phyloP scores from a whole-genome alignment of 2,113 vertebrate genomes.

The Plotosus lineatus region DNA sequence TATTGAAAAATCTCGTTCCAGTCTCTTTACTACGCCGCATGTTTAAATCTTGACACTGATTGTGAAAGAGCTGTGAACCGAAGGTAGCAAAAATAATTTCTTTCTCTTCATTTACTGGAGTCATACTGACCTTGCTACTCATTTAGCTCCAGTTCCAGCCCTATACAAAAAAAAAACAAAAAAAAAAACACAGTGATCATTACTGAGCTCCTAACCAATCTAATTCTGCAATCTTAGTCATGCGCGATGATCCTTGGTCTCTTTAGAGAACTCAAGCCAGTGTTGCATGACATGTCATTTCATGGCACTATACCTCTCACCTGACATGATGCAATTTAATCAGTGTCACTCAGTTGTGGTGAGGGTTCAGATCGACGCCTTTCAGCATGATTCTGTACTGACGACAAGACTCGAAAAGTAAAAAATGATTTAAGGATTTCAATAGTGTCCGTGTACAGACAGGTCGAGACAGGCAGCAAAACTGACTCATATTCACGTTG shows the following conservation, averaged over 20 bases:
- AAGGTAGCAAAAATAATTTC: not conserved
- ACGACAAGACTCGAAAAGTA: not conserved
- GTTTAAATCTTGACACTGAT: slow-evolving; percentile 3
- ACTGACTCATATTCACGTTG: not conserved
- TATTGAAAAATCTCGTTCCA: not conserved
- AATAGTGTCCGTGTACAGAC: not conserved
- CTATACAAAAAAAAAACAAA: too few relatives aligned
- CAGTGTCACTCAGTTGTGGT: slow-evolving; percentile 19
- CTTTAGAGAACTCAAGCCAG: not conserved
- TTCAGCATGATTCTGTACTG: not conserved
- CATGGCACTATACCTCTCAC: not conserved
- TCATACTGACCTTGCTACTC: not conserved
- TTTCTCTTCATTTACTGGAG: not conserved
- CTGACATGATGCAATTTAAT: slow-evolving; percentile 28
- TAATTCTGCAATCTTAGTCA: slow-evolving; percentile 8
- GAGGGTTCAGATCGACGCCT: not conserved
- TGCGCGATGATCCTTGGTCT: slow-evolving; percentile 2
- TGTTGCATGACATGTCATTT: slow-evolving; percentile 20
- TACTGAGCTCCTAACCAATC: slow-evolving; percentile 26
- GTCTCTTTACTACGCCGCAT: not conserved
- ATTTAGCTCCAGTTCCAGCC: slow-evolving; percentile 1
- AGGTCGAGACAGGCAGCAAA: not conserved
- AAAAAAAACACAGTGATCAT: slow-evolving; percentile 26
- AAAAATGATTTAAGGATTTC: not conserved
- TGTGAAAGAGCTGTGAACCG: not conserved